Conservation (phyloP, 2,113 vertebrate species). For the Jaculus jaculus region DNA sequence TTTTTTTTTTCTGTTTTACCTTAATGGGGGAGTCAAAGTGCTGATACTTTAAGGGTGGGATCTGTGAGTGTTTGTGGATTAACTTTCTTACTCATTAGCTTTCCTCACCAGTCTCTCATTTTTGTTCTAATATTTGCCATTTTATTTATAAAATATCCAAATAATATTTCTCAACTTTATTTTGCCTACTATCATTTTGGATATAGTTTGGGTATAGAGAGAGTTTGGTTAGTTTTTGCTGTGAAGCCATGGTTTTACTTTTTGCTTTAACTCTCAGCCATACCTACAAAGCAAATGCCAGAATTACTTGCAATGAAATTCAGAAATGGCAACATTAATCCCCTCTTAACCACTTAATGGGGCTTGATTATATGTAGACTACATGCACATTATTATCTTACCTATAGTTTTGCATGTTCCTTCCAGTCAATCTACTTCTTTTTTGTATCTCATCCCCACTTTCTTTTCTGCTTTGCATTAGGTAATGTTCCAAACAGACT, state of each 20-base stretch:
- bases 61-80: not conserved
- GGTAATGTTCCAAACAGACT: not conserved
- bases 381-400: not conserved
- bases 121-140: not conserved
- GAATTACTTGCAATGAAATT: not conserved
- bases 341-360: not conserved
- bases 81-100: not conserved
- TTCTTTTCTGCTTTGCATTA: not conserved
- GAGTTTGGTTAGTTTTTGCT: not conserved
- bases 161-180: not conserved
- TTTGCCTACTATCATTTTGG: not conserved
- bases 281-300: not conserved
- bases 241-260: not conserved
- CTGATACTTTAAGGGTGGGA: not conserved
- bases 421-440: not conserved
- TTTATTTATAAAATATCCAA: not conserved
- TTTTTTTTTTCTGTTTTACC: not conserved
- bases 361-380: not conserved
- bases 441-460: not conserved
- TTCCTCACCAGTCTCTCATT: not conserved
- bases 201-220: not conserved
- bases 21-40: no score
- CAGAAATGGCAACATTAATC: not conserved
- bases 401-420: not conserved
- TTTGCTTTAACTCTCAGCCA: not conserved